Conservation (phyloP, 2,888 invertebrate species). For the Tubulanus polymorphus region DNA sequence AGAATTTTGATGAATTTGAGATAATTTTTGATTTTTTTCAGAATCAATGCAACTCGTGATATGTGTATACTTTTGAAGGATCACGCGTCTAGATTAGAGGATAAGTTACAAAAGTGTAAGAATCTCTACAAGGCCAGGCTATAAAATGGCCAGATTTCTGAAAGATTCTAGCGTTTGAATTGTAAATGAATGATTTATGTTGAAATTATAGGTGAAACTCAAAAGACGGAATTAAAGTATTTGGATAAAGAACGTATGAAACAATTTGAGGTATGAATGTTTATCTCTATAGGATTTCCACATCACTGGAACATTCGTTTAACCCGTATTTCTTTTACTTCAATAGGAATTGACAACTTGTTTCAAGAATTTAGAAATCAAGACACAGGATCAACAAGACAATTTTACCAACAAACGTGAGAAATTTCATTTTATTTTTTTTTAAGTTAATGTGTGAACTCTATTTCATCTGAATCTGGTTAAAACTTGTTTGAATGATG, state of each 20-base stretch:
- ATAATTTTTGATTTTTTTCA: slow-evolving; percentile 18
- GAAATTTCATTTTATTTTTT: slow-evolving; percentile 6
- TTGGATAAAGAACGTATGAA: slow-evolving; percentile 30
- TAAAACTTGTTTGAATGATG: too few relatives aligned
- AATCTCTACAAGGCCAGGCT: too few relatives aligned
- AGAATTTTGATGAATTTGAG: too few relatives aligned
- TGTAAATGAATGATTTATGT: background rate
- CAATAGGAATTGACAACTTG: slow-evolving; percentile 29
- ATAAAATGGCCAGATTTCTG: too few relatives aligned
- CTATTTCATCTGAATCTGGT: background rate
- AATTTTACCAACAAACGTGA: slow-evolving; percentile 30
- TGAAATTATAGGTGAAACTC: slow-evolving; percentile 33
- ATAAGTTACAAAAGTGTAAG: slow-evolving; percentile 33
- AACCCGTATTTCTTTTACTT: slow-evolving; percentile 3
- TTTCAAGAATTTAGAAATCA: slow-evolving; percentile 27
- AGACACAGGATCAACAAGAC: slow-evolving; percentile 23
- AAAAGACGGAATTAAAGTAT: slow-evolving; percentile 34
- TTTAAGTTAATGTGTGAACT: background rate
- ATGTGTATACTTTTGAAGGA: slow-evolving; percentile 37
- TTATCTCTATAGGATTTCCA: background rate
- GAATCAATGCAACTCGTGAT: slow-evolving; percentile 35
- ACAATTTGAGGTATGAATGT: slow-evolving; percentile 34
- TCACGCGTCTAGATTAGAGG: slow-evolving; percentile 33
- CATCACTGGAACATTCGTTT: background rate
- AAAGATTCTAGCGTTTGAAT: background rate